Conservation (phyloP, 2,888 invertebrate genomes). For the Tinea trinotella region DNA sequence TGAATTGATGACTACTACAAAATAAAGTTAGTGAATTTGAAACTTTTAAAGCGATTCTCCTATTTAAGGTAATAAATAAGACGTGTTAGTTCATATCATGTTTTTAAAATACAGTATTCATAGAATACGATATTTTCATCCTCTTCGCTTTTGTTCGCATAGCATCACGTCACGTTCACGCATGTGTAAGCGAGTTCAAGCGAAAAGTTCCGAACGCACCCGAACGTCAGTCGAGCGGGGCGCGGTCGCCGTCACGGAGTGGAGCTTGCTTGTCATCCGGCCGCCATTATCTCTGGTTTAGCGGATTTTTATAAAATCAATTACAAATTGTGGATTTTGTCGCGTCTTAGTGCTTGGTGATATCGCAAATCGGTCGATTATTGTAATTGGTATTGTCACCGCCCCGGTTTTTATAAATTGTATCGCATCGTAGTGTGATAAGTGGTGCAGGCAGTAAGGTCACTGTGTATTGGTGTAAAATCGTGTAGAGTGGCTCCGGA, state of each 20-base stretch:
- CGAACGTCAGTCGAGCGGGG: conserved; percentile 73
- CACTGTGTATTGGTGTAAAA: conserved; percentile 51
- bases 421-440: conserved; percentile 32
- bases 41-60: background rate
- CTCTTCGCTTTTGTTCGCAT: conserved; percentile 9
- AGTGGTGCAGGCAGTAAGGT: conserved; percentile 60
- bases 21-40: background rate
- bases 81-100: no score
- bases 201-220: conserved; percentile 60
- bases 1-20: background rate
- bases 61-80: no score
- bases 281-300: conserved; percentile 75
- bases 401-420: background rate
- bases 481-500: conserved; percentile 59
- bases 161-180: conserved; percentile 40
- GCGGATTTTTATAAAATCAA: conserved; percentile 66
- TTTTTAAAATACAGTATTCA: no score
- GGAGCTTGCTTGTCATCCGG: conserved; percentile 72
- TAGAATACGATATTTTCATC: background rate
- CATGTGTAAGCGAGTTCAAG: conserved; percentile 67
- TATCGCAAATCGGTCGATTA: background rate
- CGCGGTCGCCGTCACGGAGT: conserved; percentile 75
- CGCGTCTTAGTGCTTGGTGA: background rate
- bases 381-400: background rate
- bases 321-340: conserved; percentile 41